Evolutionary conservation across 2,797 vertebrate species (phyloP).

Genomic region (Zenarchopterus dispar): DNA sequence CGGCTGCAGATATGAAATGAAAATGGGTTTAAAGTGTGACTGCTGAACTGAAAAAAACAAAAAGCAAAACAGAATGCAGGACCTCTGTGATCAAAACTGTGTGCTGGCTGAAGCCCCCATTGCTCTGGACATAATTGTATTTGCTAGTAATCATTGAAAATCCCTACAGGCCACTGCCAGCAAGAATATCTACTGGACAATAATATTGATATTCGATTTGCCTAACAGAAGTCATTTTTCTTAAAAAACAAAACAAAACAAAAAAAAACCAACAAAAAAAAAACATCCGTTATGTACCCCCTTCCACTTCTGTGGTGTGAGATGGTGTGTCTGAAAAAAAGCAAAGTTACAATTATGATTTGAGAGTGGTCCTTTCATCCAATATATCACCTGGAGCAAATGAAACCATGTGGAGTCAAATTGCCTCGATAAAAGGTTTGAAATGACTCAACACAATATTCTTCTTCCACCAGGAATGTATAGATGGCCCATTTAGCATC

Average conservation of each 20-base stretch:
- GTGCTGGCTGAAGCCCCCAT: constrained; percentile 29
- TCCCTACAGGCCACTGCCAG: constrained; percentile 33
- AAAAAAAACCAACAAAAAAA: too few species aligned
- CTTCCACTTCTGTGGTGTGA: constrained; percentile 5
- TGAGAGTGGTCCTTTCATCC: constrained; percentile 60
- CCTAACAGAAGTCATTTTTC: constrained; percentile 43
- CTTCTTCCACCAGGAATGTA: constrained; percentile 77
- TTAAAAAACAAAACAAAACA: too few species aligned
- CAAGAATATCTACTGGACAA: constrained; percentile 50
- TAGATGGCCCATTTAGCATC: constrained; percentile 84
- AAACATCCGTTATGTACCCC: constrained; percentile 31
- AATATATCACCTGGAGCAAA: constrained; percentile 73
- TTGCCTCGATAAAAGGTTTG: constrained; percentile 70
- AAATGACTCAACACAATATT: constrained; percentile 75
- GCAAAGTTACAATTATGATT: constrained; percentile 56
- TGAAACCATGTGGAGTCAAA: constrained; percentile 78
- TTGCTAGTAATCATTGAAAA: constrained; percentile 51
- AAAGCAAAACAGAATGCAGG: constrained; percentile 5
- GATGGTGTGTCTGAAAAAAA: constrained; percentile 17
- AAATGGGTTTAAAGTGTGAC: constrained; percentile 47
- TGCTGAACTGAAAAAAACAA: constrained; percentile 27
- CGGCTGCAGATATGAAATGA: constrained; percentile 28
- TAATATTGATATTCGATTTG: constrained; percentile 65
- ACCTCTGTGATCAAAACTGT: constrained; percentile 43
- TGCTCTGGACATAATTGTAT: constrained; percentile 57